Conservation (phyloP, 2,888 invertebrate genomes). For the Dysmachus trigonus region DNA sequence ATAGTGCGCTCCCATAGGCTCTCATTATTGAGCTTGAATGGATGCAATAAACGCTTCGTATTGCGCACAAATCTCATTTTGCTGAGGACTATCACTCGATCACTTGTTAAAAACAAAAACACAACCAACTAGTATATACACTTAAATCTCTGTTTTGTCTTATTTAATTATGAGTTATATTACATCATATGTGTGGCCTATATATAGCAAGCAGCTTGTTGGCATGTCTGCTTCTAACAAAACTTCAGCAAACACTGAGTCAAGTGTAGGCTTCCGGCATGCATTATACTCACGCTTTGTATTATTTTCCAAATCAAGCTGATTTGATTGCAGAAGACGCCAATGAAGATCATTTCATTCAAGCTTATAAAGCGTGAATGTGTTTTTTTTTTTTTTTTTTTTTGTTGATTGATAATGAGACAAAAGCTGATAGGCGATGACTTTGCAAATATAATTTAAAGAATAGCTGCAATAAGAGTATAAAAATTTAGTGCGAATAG, state of each 20-base stretch:
- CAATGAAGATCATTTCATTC: neutral
- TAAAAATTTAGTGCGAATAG: neutral
- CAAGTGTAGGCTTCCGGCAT: neutral
- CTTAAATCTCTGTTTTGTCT: neutral
- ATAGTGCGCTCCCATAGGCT: neutral
- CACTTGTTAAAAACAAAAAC: neutral
- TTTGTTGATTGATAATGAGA: neutral
- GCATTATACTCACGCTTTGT: neutral
- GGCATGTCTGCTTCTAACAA: neutral
- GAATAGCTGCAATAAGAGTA: neutral
- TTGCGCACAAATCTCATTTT: neutral
- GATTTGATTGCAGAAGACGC: neutral
- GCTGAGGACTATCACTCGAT: neutral
- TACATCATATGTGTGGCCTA: neutral
- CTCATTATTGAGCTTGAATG: neutral
- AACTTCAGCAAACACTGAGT: neutral
- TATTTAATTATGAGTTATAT: neutral
- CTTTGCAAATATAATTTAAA: neutral
- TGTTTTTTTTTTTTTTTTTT: neutral
- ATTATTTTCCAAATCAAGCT: neutral
- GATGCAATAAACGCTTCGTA: neutral
- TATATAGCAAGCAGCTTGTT: neutral
- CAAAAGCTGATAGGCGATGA: neutral
- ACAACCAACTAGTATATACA: neutral
- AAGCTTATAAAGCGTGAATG: neutral